Base-by-base conservation (phyloP, 2,797 vertebrate genomes). In the Neosilurus mollespiculum region DNA sequence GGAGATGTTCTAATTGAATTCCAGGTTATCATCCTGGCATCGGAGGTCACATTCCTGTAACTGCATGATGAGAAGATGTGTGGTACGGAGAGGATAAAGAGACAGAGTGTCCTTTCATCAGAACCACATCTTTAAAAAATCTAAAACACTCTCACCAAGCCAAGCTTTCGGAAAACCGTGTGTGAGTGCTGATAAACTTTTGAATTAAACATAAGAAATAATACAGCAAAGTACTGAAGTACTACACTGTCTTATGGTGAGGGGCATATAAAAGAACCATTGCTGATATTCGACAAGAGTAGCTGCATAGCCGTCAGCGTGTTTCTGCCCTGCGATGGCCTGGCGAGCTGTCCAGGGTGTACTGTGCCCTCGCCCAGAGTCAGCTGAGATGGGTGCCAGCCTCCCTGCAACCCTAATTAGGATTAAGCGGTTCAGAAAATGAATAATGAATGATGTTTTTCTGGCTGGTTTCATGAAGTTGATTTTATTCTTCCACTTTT, bases 21-120 rank as follows among this genome's bases (percentile, higher is more conserved):
- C 11, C 69, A 69, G 66, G 30, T 43, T 16, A 37, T 2, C 9
- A 18, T 43, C 9, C 20, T 11, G 30, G 18, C 22, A 26, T 22
- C n/a, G 22, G 51, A 65, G 4, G 71, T 83, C 53, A 67, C 59
- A 70, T 72, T 78, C 61, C 56, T 15, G 14, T 1, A 54, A 54
- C 72, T 83, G 22, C 20, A 69, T 61, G 37, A 72, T 49, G 56
- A 82, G n/a, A 64, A 22, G 80, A 49, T 26, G 30, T 43, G n/a
- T 24, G 16, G 30, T 53, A 69, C 2, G 18, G 65, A 15, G 2
- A 14, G 15, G 37, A 22, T 20, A 3, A 37, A 72, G n/a, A 53
- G 22, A 51, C 15, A 51, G 53, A 34, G n/a, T 12, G n/a, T 26
- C 8, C 2, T 34, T 66, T 66, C 65, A 9, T 34, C 65, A 65